A percentile compares a stretch with the other conserved stretches of the same genome.
Evolutionary conservation across 1,140 invertebrate genomes (phyloP).

Genomic region (Holcopasites calliopsidis): DNA sequence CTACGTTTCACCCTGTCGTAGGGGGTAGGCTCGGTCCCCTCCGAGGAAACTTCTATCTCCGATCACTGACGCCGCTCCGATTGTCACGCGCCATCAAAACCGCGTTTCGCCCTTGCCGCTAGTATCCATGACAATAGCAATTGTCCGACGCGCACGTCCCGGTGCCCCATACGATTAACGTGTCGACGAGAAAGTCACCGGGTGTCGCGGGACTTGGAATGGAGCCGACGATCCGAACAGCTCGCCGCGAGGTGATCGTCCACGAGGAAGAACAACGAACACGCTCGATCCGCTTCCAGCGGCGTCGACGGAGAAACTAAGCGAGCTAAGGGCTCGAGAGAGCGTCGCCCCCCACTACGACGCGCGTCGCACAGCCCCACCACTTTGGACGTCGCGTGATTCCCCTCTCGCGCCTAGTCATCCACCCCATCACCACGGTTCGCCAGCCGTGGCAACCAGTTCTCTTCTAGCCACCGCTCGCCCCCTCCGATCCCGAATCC

Average conservation of each 20-base stretch:
- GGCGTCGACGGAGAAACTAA: slow-evolving; percentile 76
- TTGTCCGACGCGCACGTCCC: too few relatives aligned
- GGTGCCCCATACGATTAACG: too few relatives aligned
- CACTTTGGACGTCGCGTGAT: slow-evolving; percentile 19
- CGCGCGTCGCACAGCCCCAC: slow-evolving; percentile 48
- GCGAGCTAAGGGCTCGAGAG: slow-evolving; percentile 68
- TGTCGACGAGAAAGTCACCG: slow-evolving; percentile 19
- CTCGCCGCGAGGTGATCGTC: slow-evolving; percentile 53
- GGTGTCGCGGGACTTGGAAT: not conserved
- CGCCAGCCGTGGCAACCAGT: slow-evolving; percentile 29
- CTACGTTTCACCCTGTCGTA: not conserved
- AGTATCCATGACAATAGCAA: slow-evolving; percentile 37
- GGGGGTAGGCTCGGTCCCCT: not conserved
- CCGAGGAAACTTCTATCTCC: not conserved
- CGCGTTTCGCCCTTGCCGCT: slow-evolving; percentile 21
- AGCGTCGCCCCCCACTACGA: slow-evolving; percentile 70
- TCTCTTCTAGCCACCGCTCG: slow-evolving; percentile 35
- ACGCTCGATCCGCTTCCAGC: slow-evolving; percentile 67
- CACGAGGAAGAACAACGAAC: slow-evolving; percentile 47
- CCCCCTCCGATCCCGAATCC: slow-evolving; percentile 8
- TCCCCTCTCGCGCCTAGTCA: slow-evolving; percentile 48
- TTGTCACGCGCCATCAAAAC: not conserved
- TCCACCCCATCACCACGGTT: slow-evolving; percentile 37
- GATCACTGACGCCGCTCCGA: not conserved
- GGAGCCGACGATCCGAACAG: not conserved